These are phyloP conservation scores for Trichopoda pennipes DNA, from an alignment of 2,888 invertebrate genomes.

Conservation along the genomic window DNA sequence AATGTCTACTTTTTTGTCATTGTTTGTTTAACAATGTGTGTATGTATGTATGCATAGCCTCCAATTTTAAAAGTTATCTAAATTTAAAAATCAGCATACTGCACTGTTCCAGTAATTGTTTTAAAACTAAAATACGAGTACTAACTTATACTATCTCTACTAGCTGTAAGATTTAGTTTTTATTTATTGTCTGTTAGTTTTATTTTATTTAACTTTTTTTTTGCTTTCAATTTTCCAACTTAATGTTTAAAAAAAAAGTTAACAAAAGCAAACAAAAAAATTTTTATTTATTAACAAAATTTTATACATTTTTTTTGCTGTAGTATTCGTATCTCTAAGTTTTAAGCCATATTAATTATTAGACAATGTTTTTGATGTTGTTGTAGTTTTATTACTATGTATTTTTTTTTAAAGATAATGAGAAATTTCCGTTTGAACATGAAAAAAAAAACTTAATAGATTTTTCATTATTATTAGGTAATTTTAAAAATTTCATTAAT, in stretches of 20 bases:
- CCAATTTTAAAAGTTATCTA: conserved; percentile 49
- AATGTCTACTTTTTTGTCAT: conserved; percentile 1
- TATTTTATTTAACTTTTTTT: background rate
- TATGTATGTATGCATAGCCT: conserved; percentile 33
- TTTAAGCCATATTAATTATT: conserved; percentile 59
- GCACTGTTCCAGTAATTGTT: conserved; percentile 62
- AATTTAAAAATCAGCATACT: conserved; percentile 50
- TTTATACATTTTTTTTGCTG: conserved; percentile 17
- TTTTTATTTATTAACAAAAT: conserved; percentile 34
- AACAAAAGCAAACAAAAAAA: conserved; percentile 15
- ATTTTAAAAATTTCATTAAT: conserved; percentile 25
- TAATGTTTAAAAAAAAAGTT: conserved; percentile 32
- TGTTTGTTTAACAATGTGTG: conserved; percentile 30
- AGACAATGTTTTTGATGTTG: conserved; percentile 47
- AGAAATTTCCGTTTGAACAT: conserved; percentile 60
- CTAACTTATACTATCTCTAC: conserved; percentile 33
- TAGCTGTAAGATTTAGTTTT: conserved; percentile 49
- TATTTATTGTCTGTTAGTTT: conserved; percentile 47
- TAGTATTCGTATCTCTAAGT: conserved; percentile 44
- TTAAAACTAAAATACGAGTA: conserved; percentile 51
- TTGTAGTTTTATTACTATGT: conserved; percentile 9
- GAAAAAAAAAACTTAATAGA: conserved; percentile 42
- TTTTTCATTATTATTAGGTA: conserved; percentile 41
- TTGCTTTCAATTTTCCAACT: conserved; percentile 34
- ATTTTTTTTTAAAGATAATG: conserved; percentile 48